phyloP scores from a whole-genome alignment of 1,140 invertebrate species.

The Carposina sasakii region DNA sequence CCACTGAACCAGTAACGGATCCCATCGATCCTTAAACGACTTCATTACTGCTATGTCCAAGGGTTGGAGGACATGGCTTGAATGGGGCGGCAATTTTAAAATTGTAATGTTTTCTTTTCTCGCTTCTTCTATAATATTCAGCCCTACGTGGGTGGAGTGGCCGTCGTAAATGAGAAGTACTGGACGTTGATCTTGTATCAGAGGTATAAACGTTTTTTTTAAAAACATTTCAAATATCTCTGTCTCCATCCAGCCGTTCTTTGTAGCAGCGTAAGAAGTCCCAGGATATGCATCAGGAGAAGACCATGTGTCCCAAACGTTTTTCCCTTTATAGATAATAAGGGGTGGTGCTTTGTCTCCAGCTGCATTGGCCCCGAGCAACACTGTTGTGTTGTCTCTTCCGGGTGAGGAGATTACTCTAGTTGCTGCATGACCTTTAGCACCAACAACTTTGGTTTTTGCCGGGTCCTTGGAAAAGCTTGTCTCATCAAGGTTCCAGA shows the following conservation, averaged over 20 bases:
- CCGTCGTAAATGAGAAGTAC: conserved; percentile 15
- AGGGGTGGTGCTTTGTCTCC: conserved; percentile 39
- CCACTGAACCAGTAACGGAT: not conserved
- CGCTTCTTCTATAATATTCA: conserved; percentile 18
- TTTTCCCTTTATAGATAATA: conserved; percentile 30
- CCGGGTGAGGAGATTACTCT: conserved; percentile 30
- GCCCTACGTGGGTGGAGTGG: conserved; percentile 12
- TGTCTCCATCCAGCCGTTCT: conserved; percentile 40
- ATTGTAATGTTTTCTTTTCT: conserved; percentile 11
- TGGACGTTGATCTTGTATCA: conserved; percentile 7
- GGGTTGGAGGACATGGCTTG: conserved; percentile 6
- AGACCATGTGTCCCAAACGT: conserved; percentile 18
- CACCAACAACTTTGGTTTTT: conserved; percentile 41
- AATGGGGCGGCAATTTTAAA: conserved; percentile 6
- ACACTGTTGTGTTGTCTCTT: conserved; percentile 41
- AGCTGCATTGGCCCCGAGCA: conserved; percentile 31
- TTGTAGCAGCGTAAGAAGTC: conserved; percentile 35
- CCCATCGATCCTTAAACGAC: conserved; percentile 3
- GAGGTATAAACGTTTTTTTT: conserved; percentile 5
- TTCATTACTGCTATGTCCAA: conserved; percentile 2
- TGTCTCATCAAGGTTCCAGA: conserved; percentile 45
- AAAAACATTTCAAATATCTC: conserved; percentile 38
- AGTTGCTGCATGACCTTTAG: conserved; percentile 23
- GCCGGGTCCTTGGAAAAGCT: conserved; percentile 33
- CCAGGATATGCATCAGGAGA: conserved; percentile 24